These are phyloP conservation scores for Pammene fasciana DNA, from an alignment of 2,888 invertebrate species.

Conservation along the genomic window DNA sequence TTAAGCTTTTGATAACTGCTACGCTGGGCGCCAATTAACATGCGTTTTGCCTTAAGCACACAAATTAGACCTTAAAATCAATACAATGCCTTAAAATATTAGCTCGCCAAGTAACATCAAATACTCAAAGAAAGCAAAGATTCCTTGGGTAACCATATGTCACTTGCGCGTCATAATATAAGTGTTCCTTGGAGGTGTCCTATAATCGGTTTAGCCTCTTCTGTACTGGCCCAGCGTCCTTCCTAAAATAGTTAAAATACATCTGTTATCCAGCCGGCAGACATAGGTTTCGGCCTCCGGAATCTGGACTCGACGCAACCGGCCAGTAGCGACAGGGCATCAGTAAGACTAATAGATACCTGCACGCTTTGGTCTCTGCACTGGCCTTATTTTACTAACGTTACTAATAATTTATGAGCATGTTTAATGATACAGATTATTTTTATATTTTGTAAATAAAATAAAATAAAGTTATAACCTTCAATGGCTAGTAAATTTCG, in stretches of 20 bases:
- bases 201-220: conserved; percentile 40
- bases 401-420: conserved; percentile 23
- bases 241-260: conserved; percentile 52
- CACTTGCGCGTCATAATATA: conserved; percentile 7
- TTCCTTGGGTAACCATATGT: neutral
- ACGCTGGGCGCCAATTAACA: conserved; percentile 1
- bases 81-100: conserved; percentile 22
- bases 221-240: conserved; percentile 51
- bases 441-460: conserved; percentile 14
- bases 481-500: too few relatives aligned
- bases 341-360: conserved; percentile 71
- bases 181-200: conserved; percentile 20
- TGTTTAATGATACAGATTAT: conserved; percentile 25
- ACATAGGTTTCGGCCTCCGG: conserved; percentile 75
- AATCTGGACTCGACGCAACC: conserved; percentile 74
- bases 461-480: neutral
- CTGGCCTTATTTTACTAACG: conserved; percentile 45
- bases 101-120: conserved; percentile 9
- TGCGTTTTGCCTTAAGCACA: too few relatives aligned
- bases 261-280: conserved; percentile 73
- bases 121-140: neutral
- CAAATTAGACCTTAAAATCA: neutral
- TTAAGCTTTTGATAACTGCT: neutral
- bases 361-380: conserved; percentile 59
- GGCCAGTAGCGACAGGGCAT: conserved; percentile 72